Conservation (phyloP, 2,797 vertebrate genomes). For the Apodemus agrarius region DNA sequence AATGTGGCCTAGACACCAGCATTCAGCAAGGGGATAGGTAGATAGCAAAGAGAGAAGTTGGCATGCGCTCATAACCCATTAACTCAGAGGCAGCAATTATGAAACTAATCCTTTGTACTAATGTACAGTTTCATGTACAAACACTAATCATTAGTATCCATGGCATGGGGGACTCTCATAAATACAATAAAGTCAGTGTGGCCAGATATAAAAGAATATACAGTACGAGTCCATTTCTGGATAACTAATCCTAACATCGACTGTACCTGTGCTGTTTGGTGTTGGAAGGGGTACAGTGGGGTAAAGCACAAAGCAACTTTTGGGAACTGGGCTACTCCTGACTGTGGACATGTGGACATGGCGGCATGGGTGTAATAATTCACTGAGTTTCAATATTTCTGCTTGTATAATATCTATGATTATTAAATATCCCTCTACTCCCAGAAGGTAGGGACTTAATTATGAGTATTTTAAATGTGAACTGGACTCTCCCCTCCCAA, state of each 20-base stretch:
- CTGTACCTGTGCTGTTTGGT: background rate
- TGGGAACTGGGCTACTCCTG: background rate
- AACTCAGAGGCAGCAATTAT: background rate
- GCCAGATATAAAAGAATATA: background rate
- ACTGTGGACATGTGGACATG: background rate
- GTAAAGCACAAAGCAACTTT: rapidly evolving
- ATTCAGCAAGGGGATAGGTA: background rate
- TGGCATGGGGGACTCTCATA: background rate
- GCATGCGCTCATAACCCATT: background rate
- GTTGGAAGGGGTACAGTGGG: background rate
- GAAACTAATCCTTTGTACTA: background rate
- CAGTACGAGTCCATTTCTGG: background rate
- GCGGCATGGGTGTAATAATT: background rate
- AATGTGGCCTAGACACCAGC: background rate
- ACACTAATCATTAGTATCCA: background rate
- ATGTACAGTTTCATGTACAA: background rate
- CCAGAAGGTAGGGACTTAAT: background rate
- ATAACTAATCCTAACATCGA: background rate
- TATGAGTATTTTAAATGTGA: background rate
- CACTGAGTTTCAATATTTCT: background rate
- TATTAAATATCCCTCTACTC: background rate
- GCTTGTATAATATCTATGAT: background rate
- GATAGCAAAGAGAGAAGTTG: background rate
- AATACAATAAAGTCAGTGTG: background rate
- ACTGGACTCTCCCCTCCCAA: background rate